Conservation (phyloP, 2,888 invertebrate species). For the Idaea biselata region DNA sequence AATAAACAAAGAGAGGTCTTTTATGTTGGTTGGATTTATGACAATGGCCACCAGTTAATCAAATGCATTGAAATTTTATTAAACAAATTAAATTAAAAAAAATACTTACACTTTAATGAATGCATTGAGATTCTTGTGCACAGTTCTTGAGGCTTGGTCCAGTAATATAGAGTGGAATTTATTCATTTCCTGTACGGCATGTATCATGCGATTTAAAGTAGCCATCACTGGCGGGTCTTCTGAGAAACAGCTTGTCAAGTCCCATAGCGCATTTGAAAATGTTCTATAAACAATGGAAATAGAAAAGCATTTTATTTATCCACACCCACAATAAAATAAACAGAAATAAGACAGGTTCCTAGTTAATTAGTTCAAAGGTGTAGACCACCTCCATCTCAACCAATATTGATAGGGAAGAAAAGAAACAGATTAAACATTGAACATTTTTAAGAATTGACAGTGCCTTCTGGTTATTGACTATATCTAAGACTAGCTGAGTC, state of each 20-base stretch:
- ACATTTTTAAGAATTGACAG: too few relatives aligned
- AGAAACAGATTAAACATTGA: too few relatives aligned
- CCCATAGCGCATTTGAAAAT: slow-evolving; percentile 93
- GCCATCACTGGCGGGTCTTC: slow-evolving; percentile 91
- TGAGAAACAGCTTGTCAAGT: slow-evolving; percentile 92
- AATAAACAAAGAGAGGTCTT: too few relatives aligned
- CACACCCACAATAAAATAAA: neutral
- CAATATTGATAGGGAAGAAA: too few relatives aligned
- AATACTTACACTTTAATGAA: slow-evolving; percentile 92
- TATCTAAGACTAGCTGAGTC: too few relatives aligned
- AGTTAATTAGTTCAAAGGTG: too few relatives aligned
- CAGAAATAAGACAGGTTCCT: neutral
- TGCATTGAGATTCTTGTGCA: slow-evolving; percentile 92
- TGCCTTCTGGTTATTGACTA: too few relatives aligned
- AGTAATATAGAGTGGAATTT: slow-evolving; percentile 94
- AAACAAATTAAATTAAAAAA: too few relatives aligned
- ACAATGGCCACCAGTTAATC: neutral
- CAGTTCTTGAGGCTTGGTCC: slow-evolving; percentile 95
- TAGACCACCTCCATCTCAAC: too few relatives aligned
- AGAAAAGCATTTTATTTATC: neutral
- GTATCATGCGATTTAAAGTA: slow-evolving; percentile 82
- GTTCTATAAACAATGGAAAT: slow-evolving; percentile 75
- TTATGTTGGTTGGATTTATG: too few relatives aligned
- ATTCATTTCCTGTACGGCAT: slow-evolving; percentile 93
- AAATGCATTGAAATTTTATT: neutral